Evolutionary conservation across 2,797 vertebrate genomes (phyloP).

Genomic region (Ctenosaura bakeri): DNA sequence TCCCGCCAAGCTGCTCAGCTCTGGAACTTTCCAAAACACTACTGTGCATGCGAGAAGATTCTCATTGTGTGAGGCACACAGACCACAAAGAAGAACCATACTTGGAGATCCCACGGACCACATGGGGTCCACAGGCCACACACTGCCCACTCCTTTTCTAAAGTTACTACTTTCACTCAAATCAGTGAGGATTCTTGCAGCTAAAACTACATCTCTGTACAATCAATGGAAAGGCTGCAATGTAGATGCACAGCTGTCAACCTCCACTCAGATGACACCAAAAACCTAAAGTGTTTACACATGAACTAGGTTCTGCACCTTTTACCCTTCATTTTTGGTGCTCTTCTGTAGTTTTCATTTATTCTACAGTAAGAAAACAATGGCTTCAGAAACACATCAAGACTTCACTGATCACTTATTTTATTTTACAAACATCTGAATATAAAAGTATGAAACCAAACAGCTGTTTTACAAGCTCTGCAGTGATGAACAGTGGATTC

Average conservation of each 20-base stretch:
- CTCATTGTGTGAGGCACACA: too few relatives aligned
- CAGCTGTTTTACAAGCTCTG: constrained; percentile 7
- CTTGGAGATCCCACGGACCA: too few relatives aligned
- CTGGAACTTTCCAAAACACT: too few relatives aligned
- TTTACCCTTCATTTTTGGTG: background rate
- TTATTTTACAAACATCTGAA: constrained; percentile 46
- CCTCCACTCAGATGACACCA: background rate
- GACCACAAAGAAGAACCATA: too few relatives aligned
- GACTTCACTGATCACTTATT: background rate
- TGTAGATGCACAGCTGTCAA: background rate
- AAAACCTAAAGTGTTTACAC: background rate
- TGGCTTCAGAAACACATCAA: background rate
- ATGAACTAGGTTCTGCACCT: background rate
- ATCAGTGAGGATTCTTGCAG: background rate
- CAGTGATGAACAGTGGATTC: background rate
- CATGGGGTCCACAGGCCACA: too few relatives aligned
- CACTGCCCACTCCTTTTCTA: too few relatives aligned
- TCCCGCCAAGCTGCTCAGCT: too few relatives aligned
- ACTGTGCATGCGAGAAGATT: too few relatives aligned
- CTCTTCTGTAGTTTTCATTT: background rate
- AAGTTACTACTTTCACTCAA: background rate
- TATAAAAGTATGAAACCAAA: constrained; percentile 42
- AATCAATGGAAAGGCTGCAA: background rate
- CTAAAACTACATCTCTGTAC: background rate
- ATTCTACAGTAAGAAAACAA: constrained; percentile 5